Evolutionary conservation across 2,113 vertebrate genomes (phyloP).

Genomic region (Pyrgilauda ruficollis): DNA sequence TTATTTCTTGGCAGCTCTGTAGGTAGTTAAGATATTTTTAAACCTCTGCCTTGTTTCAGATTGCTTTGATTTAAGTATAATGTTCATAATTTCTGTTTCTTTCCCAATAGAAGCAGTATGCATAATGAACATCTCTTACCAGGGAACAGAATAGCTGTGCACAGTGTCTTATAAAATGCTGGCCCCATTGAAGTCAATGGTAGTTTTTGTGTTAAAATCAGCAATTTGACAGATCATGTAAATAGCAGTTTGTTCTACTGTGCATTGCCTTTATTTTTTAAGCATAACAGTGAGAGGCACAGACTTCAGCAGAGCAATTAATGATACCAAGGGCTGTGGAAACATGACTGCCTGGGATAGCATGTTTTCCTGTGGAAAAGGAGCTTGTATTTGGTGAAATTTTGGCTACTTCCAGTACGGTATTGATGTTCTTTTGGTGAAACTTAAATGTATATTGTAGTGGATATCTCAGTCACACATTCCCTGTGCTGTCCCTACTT

Average conservation of each 20-base stretch:
- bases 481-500: background rate
- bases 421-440: background rate
- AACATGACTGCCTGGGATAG: background rate
- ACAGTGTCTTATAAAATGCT: background rate
- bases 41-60: background rate
- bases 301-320: background rate
- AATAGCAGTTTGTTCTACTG: background rate
- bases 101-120: background rate
- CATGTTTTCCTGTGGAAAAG: background rate
- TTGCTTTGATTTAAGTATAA: background rate
- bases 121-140: background rate
- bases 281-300: background rate
- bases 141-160: background rate
- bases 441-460: background rate
- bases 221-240: background rate
- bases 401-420: background rate
- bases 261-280: background rate
- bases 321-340: background rate
- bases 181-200: background rate
- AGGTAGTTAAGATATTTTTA: background rate
- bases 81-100: background rate
- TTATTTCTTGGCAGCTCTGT: background rate
- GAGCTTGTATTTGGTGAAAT: background rate
- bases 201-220: background rate
- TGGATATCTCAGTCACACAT: accelerated